These are phyloP conservation scores for Trididemnum miniatum DNA, from an alignment of 23 tunicate genomes.

Conservation along the genomic window DNA sequence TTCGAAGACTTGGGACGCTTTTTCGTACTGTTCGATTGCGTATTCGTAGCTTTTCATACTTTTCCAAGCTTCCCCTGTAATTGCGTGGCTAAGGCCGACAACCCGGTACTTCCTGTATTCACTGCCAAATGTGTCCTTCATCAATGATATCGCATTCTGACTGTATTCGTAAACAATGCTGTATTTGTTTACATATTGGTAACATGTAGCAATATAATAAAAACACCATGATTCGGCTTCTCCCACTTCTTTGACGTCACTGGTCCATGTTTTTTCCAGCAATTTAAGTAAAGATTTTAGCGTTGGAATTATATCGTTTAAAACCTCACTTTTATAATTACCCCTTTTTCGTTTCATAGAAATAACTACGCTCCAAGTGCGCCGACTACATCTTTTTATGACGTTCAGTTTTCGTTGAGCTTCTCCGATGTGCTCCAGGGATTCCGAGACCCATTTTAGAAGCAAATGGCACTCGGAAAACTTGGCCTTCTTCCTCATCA, in stretches of 20 bases:
- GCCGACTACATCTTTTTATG: background rate
- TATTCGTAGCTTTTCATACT: conserved; percentile 7
- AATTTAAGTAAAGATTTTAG: background rate
- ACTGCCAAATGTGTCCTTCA: background rate
- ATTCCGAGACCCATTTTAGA: background rate
- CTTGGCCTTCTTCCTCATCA: background rate
- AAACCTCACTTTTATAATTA: background rate
- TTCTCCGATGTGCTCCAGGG: background rate
- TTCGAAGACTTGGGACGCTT: conserved; percentile 3
- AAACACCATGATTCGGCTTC: conserved; percentile 2
- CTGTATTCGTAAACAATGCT: background rate
- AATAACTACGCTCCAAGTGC: background rate
- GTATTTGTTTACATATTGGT: conserved; percentile 1
- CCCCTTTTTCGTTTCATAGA: conserved; percentile 3
- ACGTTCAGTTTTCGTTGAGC: background rate
- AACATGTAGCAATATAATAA: conserved; percentile 10
- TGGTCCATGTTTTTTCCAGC: conserved; percentile 9
- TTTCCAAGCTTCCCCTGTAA: conserved; percentile 15
- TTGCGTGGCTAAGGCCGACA: conserved; percentile 12
- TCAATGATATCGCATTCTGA: background rate
- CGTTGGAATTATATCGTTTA: background rate
- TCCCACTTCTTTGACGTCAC: background rate
- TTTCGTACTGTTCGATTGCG: conserved; percentile 9
- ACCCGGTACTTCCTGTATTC: background rate
- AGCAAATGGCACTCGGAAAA: background rate